Evolutionary conservation across 2,888 invertebrate genomes (phyloP).

Genomic region (Psylliodes chrysocephalus): DNA sequence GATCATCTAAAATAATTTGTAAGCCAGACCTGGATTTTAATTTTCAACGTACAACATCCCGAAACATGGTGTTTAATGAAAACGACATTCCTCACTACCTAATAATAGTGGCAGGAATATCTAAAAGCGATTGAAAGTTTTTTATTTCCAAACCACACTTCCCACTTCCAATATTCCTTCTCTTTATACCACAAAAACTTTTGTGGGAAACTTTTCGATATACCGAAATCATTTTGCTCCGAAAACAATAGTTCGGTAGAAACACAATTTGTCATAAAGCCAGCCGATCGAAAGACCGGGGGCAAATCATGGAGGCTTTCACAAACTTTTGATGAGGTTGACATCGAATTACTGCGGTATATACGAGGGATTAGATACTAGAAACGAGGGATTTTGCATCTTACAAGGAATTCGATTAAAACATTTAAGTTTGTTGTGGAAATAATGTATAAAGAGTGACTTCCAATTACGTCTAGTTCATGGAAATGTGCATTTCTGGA

Average conservation of each 20-base stretch:
- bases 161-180: conserved; percentile 6
- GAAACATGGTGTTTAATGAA: no score
- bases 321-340: conserved; percentile 33
- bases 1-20: no score
- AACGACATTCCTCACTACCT: not conserved
- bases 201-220: conserved; percentile 25
- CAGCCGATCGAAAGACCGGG: conserved; percentile 23
- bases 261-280: conserved; percentile 36
- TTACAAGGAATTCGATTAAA: not conserved
- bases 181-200: conserved; percentile 5
- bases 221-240: conserved; percentile 27
- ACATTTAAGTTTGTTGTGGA: not conserved
- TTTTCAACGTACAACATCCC: no score
- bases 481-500: no score
- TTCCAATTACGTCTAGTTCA: not conserved
- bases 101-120: not conserved
- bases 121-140: conserved; percentile 7
- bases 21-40: no score
- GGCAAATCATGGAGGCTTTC: conserved; percentile 24
- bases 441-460: not conserved
- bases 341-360: conserved; percentile 14
- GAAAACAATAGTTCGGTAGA: conserved; percentile 32
- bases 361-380: conserved; percentile 5
- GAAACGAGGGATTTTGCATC: not conserved
- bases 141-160: not conserved